Evolutionary conservation across 2,797 vertebrate genomes (phyloP).

Genomic region (Acanthurus tractus): DNA sequence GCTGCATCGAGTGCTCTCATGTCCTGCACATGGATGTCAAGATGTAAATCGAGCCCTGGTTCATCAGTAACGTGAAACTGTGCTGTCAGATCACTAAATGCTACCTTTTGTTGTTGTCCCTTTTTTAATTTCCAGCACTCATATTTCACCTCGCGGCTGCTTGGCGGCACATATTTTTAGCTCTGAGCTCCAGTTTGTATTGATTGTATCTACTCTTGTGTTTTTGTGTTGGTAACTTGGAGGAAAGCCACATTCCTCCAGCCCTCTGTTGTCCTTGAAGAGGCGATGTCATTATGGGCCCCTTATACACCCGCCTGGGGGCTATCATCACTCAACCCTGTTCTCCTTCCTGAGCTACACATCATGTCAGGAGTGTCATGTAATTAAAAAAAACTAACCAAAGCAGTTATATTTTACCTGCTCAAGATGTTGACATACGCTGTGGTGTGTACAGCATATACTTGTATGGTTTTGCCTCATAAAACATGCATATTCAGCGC

Average conservation of each 20-base stretch:
- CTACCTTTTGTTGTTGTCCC: slow-evolving; percentile 66
- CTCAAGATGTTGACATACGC: not conserved
- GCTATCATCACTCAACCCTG: slow-evolving; percentile 12
- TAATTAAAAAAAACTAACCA: not conserved
- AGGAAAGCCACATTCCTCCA: slow-evolving; percentile 68
- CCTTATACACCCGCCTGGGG: slow-evolving; percentile 41
- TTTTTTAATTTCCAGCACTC: slow-evolving; percentile 68
- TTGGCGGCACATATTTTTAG: slow-evolving; percentile 72
- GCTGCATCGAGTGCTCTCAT: slow-evolving; percentile 39
- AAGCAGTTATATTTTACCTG: not conserved
- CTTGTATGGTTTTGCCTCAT: not conserved
- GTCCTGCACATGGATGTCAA: slow-evolving; percentile 38
- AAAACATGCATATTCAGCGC: not conserved
- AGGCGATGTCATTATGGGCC: slow-evolving; percentile 61
- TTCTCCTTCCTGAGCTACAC: slow-evolving; percentile 17
- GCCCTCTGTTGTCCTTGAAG: slow-evolving; percentile 75
- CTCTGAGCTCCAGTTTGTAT: slow-evolving; percentile 71
- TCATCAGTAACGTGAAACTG: slow-evolving; percentile 66
- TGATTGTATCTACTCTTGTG: slow-evolving; percentile 74
- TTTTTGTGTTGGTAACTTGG: slow-evolving; percentile 66
- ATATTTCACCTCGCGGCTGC: slow-evolving; percentile 71
- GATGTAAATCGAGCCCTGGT: slow-evolving; percentile 56
- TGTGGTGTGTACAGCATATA: not conserved
- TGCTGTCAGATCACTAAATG: slow-evolving; percentile 67
- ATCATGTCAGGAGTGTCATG: slow-evolving; percentile 3